Base-by-base conservation (phyloP, 2,888 invertebrate genomes). In the Malthinus flaveolus region DNA sequence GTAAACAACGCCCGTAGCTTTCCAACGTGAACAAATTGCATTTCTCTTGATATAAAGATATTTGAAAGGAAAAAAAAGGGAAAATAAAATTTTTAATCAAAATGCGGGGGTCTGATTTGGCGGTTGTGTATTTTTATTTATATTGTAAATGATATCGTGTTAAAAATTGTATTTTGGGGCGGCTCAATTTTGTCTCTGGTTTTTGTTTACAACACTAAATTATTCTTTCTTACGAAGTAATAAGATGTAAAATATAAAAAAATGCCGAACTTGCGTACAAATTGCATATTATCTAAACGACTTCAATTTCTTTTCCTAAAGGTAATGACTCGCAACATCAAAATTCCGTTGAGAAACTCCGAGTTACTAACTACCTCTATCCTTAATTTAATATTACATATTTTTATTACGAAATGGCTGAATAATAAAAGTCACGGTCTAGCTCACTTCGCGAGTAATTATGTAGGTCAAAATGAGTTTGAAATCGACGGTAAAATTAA, bases 241-340 rank as follows among this genome's bases (percentile, higher is more conserved):
- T 47, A 47, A 47, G 47, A 47, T 34, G 47, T 47, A 47, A 32
- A 47, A 32, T 34, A 47, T 47, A 47, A 47, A 47, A n/a, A 47
- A 47, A 42, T 42, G 31, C 36, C 36, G 31, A 49, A 49, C 36
- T 36, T 49, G 49, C 15, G 36, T 36, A 36, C 49, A 49, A 49
- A 49, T 49, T 49, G 36, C 49, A 11, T 36, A 49, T 49, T 49
- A 36, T 36, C 49, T 49, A 49, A 49, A 49, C 49, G 36, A 49
- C 49, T 35, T 49, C 49, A 36, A 49, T 36, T 49, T 49, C 36
- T 23, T 37, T 49, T 49, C 31, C 31, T 12, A 36, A 23, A 49
- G 31, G 49, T 49, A 49, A 49, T 49, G 49, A 36, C 31, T 36
- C 23, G 49, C 23, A 36, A 49, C 49, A 49, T 49, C 36, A 36